Evolutionary conservation across 2,113 vertebrate genomes (phyloP).

Genomic region (Phocoena phocoena): DNA sequence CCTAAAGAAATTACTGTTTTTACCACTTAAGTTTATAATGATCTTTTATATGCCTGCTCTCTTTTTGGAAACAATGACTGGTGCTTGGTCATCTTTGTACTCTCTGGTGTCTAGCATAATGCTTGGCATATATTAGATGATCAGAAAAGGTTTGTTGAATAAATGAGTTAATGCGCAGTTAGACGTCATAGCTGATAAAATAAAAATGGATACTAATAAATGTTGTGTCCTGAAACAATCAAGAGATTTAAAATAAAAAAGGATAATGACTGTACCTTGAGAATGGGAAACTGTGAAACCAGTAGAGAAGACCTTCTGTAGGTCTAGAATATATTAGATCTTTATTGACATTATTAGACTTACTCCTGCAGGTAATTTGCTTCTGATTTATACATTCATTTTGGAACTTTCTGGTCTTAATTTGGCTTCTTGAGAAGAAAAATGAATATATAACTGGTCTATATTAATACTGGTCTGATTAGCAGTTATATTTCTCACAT

Average conservation of each 20-base stretch:
- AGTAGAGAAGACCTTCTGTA: not conserved
- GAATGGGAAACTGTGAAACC: not conserved
- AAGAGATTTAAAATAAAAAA: constrained; percentile 27
- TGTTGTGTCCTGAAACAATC: not conserved
- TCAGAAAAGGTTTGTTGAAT: not conserved
- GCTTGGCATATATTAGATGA: not conserved
- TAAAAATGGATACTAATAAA: not conserved
- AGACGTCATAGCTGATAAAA: not conserved
- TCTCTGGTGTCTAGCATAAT: not conserved
- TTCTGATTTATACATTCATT: not conserved
- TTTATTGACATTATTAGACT: not conserved
- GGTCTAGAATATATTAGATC: not conserved
- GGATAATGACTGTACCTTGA: not conserved
- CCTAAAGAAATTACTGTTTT: not conserved
- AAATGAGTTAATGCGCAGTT: not conserved
- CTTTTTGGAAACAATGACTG: not conserved
- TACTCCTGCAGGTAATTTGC: not conserved
- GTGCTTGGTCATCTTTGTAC: not conserved
- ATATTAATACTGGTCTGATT: not conserved
- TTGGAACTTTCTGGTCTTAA: not conserved
- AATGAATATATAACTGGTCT: not conserved
- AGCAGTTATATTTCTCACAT: not conserved
- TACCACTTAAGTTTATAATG: not conserved
- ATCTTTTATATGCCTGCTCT: not conserved
- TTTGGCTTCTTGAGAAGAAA: not conserved